phyloP scores from a whole-genome alignment of 2,888 invertebrate species.

The Camponotus fellah region DNA sequence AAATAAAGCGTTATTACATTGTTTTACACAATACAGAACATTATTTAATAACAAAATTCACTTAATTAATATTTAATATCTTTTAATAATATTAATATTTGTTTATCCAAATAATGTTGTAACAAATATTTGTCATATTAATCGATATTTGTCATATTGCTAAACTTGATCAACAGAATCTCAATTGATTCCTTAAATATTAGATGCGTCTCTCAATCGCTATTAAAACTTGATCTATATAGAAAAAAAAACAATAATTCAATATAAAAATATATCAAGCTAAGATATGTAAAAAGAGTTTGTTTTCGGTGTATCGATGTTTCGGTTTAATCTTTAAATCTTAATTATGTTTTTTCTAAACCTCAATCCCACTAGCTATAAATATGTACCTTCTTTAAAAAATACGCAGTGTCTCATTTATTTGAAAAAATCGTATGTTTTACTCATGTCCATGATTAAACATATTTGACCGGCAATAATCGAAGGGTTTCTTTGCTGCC shows the following conservation, averaged over 20 bases:
- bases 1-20: not conserved
- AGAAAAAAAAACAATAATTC: not conserved
- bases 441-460: constrained; percentile 21
- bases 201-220: not conserved
- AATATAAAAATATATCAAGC: not conserved
- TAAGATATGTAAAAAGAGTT: not conserved
- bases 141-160: no score
- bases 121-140: not conserved
- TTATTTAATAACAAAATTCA: not conserved
- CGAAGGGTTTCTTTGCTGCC: constrained; percentile 14
- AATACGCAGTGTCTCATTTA: constrained; percentile 23
- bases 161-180: not conserved
- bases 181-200: not conserved
- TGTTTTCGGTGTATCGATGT: not conserved
- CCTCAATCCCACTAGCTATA: not conserved
- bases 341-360: not conserved
- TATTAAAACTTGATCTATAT: not conserved
- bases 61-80: constrained; percentile 11
- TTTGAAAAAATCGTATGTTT: constrained; percentile 45
- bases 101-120: not conserved
- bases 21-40: not conserved
- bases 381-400: not conserved
- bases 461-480: constrained; percentile 26
- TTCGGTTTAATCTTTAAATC: not conserved
- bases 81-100: constrained; percentile 14